Evolutionary conservation across 2,797 vertebrate species (phyloP), one percentile per base, ranked within the genome.

Genomic region (Apogon talboti): DNA sequence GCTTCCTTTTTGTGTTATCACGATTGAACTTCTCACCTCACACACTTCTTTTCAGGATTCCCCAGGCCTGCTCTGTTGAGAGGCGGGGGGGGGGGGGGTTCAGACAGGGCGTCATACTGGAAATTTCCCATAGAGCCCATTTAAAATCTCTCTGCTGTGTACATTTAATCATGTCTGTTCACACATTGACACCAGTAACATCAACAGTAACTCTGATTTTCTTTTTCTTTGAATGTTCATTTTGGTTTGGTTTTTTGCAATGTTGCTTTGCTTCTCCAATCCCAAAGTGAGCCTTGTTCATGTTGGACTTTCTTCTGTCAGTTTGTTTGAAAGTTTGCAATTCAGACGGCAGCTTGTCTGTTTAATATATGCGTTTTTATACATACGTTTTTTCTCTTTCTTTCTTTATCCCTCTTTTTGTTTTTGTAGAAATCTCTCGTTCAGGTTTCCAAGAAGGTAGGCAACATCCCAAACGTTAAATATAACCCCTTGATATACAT

Each of bases 361-460:
- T 78, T 67, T 33, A 76, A 70, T 70, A 65, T 76, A 57, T 51
- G 62, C 76, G 71, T 89, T 90, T 84, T 93, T 92, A 90, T 89
- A 92, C 89, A 92, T 86, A 86, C 74, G 58, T 89, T 87, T 90
- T 91, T 85, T 89, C 79, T 89, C 84, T 89, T 84, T 89, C 79
- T 84, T 87, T 89, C 86, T 92, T 92, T 93, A 93, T 90, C 89
- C 89, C 85, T 89, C 89, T 90, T 89, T 41, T 90, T 90, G 83
- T 94, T 94, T 95, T 96, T 97, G 90, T 98, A 98, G 96, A 98
- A 98, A 97, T 97, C 94, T 98, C 92, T 98, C 96, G 95, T 94
- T 98, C 95, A 96, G 96, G 95, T 97, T 97, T 95, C 94, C 95
- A 80, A 96, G 95, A 98, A 98, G 96, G 96, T 98, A 97, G 96